Evolutionary conservation across 2,888 invertebrate species (phyloP).

Genomic region (Protophormia terraenovae): DNA sequence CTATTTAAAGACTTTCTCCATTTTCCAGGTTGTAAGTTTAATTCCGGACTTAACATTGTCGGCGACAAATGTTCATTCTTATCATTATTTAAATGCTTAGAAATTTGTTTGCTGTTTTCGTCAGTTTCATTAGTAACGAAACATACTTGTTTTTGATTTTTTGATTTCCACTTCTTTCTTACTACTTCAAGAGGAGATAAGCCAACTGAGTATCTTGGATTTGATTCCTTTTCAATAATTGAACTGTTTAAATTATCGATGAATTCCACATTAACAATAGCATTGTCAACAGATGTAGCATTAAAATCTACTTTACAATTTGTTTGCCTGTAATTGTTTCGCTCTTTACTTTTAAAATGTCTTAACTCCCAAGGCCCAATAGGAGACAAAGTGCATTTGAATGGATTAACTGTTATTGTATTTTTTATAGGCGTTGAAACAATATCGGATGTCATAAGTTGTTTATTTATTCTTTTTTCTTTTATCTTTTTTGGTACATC

Average conservation of each 20-base stretch:
- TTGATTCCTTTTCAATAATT: not conserved
- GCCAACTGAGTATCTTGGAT: not conserved
- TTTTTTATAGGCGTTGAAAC: conserved; percentile 75
- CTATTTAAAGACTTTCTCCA: conserved; percentile 86
- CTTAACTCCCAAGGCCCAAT: conserved; percentile 71
- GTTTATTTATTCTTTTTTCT: not conserved
- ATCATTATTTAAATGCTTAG: not conserved
- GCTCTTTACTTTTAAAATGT: conserved; percentile 46
- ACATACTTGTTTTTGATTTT: conserved; percentile 58
- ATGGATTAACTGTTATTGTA: conserved; percentile 68
- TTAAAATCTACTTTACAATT: conserved; percentile 30
- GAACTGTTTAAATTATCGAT: not conserved
- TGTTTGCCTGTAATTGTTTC: not conserved
- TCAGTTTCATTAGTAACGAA: conserved; percentile 37
- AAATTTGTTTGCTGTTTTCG: not conserved
- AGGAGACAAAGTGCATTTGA: conserved; percentile 76
- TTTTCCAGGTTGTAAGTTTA: conserved; percentile 85
- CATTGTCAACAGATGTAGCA: conserved; percentile 51
- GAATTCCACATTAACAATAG: not conserved
- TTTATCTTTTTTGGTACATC: not conserved
- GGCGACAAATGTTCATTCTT: not conserved
- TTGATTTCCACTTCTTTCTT: conserved; percentile 28
- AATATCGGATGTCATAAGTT: not conserved
- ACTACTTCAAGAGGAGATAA: conserved; percentile 43
- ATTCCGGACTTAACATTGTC: conserved; percentile 18